phyloP scores from a whole-genome alignment of 1,140 invertebrate species.

The Anadara kagoshimensis region DNA sequence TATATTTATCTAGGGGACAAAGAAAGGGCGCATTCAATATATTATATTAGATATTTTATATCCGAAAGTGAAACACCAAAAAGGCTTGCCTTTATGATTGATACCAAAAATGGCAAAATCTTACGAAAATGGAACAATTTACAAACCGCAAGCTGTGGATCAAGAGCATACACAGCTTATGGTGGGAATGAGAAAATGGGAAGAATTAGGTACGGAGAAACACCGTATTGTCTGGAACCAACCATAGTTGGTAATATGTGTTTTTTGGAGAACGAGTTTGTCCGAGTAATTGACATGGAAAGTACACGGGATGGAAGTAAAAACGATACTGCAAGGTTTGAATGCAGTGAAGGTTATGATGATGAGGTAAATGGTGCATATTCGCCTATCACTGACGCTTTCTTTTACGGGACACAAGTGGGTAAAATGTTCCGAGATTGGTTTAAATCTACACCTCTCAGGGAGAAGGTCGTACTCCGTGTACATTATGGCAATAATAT shows the following conservation, averaged over 20 bases:
- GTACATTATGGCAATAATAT: conserved; percentile 49
- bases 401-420: conserved; percentile 38
- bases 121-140: conserved; percentile 15
- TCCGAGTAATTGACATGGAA: conserved; percentile 31
- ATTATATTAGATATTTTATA: conserved; percentile 23
- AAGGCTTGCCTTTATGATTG: conserved; percentile 25
- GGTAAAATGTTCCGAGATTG: conserved; percentile 47
- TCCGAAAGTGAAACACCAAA: not conserved
- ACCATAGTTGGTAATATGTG: no score
- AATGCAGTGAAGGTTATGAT: conserved; percentile 21
- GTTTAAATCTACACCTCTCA: conserved; percentile 21
- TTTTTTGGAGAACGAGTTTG: not conserved
- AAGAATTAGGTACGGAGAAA: conserved; percentile 29
- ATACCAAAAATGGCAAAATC: conserved; percentile 30
- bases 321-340: conserved; percentile 7
- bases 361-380: conserved; percentile 49
- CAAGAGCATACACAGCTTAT: conserved; percentile 8
- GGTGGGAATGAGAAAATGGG: conserved; percentile 40
- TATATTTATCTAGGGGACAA: conserved; percentile 7
- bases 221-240: conserved; percentile 24
- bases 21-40: conserved; percentile 18
- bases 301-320: not conserved
- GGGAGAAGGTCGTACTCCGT: conserved; percentile 19
- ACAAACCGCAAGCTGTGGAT: not conserved
- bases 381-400: conserved; percentile 47